phyloP scores from a whole-genome alignment of 2,888 invertebrate species.

The Limnephilus rhombicus region DNA sequence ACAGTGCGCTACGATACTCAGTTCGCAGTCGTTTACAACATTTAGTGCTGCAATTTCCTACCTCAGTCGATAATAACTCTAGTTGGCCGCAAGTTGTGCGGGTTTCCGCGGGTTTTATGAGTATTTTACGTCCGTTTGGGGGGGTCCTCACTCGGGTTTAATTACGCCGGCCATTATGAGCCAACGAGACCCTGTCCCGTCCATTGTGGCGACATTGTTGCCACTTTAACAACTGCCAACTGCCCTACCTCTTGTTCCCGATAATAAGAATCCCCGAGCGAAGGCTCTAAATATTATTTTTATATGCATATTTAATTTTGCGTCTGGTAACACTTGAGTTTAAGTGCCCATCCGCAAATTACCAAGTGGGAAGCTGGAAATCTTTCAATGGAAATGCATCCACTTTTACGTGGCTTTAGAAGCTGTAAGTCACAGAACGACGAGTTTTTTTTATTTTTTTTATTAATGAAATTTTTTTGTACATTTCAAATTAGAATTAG shows the following conservation, averaged over 20 bases:
- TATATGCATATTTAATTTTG: constrained; percentile 53
- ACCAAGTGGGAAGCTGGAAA: constrained; percentile 4
- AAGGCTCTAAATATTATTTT: constrained; percentile 54
- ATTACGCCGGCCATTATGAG: constrained; percentile 46
- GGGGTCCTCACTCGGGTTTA: constrained; percentile 9
- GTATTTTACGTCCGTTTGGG: constrained; percentile 32
- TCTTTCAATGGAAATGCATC: neutral
- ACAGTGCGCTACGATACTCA: neutral
- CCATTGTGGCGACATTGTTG: constrained; percentile 51
- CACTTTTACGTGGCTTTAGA: neutral
- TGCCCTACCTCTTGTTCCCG: neutral
- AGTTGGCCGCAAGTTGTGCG: neutral
- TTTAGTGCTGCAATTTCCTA: neutral
- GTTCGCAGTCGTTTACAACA: neutral
- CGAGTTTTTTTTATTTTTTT: too few species aligned
- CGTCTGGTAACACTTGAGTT: constrained; percentile 54
- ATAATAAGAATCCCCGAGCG: constrained; percentile 2
- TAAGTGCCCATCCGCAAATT: constrained; percentile 42
- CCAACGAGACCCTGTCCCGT: constrained; percentile 37
- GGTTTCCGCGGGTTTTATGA: neutral
- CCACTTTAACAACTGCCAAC: constrained; percentile 28
- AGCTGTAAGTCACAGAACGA: neutral
- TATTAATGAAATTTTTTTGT: too few species aligned
- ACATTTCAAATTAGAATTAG: too few species aligned
- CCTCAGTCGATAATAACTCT: neutral